Evolutionary conservation across 1,140 invertebrate species (phyloP).

Genomic region (Pissodes strobi): DNA sequence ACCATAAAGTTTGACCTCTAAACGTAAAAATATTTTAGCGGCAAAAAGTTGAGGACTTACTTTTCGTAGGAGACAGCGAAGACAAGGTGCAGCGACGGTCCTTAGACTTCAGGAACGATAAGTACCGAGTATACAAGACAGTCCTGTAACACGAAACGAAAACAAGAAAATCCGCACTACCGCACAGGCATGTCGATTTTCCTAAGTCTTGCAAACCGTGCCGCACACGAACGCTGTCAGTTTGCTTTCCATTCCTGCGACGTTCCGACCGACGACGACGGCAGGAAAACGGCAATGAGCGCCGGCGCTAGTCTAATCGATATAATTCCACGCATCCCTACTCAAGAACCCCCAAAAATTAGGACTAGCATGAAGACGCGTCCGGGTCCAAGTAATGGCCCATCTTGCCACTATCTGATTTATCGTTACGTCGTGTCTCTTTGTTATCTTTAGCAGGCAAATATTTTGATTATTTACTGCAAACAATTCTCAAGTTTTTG

Average conservation of each 20-base stretch:
- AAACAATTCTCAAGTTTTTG: too few species aligned
- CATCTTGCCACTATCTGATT: conserved; percentile 11
- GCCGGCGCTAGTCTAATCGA: conserved; percentile 35
- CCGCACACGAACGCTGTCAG: conserved; percentile 12
- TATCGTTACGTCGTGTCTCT: background rate
- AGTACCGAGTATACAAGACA: background rate
- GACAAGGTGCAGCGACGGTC: background rate
- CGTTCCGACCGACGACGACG: conserved; percentile 2
- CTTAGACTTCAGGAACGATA: background rate
- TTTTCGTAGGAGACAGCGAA: too few species aligned
- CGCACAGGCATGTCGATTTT: conserved; percentile 8
- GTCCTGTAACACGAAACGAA: background rate
- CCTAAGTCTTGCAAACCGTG: background rate
- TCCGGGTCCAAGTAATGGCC: background rate
- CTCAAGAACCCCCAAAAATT: conserved; percentile 37
- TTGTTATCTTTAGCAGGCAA: background rate
- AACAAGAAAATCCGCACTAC: conserved; percentile 1
- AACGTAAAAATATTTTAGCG: too few species aligned
- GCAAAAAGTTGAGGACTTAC: too few species aligned
- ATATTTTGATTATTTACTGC: background rate
- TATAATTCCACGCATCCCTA: conserved; percentile 38
- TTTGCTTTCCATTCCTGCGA: conserved; percentile 14
- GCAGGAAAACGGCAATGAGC: background rate
- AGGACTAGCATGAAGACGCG: conserved; percentile 14
- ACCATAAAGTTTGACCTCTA: too few species aligned